Percentiles rank a stretch among this genome's conserved stretches.
Conservation (phyloP, 2,113 vertebrate genomes). For the Oncorhynchus kisutch region DNA sequence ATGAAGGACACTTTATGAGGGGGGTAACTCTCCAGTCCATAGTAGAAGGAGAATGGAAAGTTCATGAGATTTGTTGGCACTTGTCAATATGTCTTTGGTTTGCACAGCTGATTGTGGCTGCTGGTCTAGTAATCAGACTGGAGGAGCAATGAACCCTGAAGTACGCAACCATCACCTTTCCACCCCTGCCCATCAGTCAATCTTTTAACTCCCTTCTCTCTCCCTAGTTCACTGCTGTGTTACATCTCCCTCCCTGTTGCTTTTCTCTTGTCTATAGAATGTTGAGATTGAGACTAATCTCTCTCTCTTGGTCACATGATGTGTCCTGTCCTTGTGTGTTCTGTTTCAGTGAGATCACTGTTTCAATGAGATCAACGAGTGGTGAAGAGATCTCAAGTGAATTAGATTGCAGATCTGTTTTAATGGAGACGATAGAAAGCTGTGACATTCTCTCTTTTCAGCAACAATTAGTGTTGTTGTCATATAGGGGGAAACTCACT, state of each 20-base stretch:
- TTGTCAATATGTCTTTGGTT: conserved; percentile 18
- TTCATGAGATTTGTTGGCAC: conserved; percentile 34
- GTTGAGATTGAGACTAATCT: not conserved
- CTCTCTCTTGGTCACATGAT: conserved; percentile 25
- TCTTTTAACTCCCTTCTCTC: not conserved
- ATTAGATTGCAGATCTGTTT: conserved; percentile 41
- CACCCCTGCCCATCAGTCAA: conserved; percentile 2
- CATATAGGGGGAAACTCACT: conserved; percentile 20
- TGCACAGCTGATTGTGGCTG: conserved; percentile 1
- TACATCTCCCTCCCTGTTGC: not conserved
- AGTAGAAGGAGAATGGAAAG: conserved; percentile 20
- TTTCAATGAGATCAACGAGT: conserved; percentile 39
- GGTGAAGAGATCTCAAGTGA: conserved; percentile 43
- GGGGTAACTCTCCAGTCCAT: conserved; percentile 3
- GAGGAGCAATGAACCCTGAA: conserved; percentile 29
- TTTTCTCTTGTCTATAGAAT: not conserved
- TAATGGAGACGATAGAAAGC: conserved; percentile 23
- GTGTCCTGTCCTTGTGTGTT: conserved; percentile 24
- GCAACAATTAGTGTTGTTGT: conserved; percentile 52
- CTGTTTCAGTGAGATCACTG: conserved; percentile 30
- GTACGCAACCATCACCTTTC: conserved; percentile 9
- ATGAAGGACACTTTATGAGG: not conserved
- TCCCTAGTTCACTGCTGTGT: not conserved
- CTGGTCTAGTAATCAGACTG: conserved; percentile 22
- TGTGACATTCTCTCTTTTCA: conserved; percentile 43